Base-by-base conservation (phyloP, 2,888 invertebrate genomes). In the Gasteruption jaculator region DNA sequence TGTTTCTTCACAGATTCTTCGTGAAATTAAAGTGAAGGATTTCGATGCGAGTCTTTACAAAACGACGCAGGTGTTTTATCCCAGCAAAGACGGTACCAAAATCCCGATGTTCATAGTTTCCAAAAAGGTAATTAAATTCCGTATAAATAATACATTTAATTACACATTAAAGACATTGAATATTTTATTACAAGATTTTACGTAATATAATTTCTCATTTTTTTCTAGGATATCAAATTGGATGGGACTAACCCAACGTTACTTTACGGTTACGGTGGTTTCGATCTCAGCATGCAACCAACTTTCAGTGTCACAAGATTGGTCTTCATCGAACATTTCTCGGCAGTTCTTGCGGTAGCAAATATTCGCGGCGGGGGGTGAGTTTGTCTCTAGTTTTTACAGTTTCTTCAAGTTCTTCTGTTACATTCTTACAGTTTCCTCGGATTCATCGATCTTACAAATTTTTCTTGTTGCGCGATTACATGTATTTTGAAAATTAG, bases 341-440 rank as follows among this genome's bases (percentile, higher is more conserved):
- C 85, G 65, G 96, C 95, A 1, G 79, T 95, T 37, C 80, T 91
- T 49, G 96, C 92, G 11, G 80, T 93, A 52, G 88, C 97, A 18
- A 99, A 97, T 74, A 86, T 97, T 39, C 79, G 97, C 33, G 97
- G 97, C 38, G 97, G 97, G 63, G 94, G 94, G 90, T 91, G 68
- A 74, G 79, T 27, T 20, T 20, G 14, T 30, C n/a, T 1, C 14
- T 1, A 2, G 5, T 11, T 38, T 6, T 4, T 22, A 41, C 14
- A n/a, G n/a, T n/a, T n/a, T n/a, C n/a, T n/a, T n/a, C 21, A 40
- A 29, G 32, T 14, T 39, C 26, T 5, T 37, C 43, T 10, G 11
- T 14, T 27, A 29, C 35, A 25, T 39, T 4, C 5, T 11, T 19
- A 36, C 24, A 18, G 24, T 18, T n/a, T 20, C 22, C 12, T 20